phyloP scores from a whole-genome alignment of 2,113 vertebrate genomes.

The Cyanoramphus novaezelandiae region DNA sequence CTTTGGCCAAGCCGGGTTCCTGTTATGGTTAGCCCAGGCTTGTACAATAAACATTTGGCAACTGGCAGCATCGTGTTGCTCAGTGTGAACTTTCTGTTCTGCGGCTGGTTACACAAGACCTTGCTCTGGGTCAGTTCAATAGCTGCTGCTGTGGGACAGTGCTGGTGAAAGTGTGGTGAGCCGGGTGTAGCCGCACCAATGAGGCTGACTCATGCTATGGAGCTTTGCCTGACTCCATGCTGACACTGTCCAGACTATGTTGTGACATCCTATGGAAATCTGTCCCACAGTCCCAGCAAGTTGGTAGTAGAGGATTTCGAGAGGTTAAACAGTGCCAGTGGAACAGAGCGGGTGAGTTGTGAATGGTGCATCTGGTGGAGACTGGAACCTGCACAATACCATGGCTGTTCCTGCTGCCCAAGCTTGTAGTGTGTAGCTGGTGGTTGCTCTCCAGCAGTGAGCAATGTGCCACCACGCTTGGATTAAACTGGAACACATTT shows the following conservation, averaged over 20 bases:
- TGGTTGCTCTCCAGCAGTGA: background rate
- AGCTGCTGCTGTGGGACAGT: background rate
- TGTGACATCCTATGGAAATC: background rate
- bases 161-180: background rate
- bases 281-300: background rate
- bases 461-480: background rate
- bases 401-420: background rate
- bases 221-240: background rate
- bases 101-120: constrained; percentile 6
- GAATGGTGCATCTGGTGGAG: background rate
- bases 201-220: background rate
- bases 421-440: background rate
- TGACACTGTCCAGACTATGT: background rate
- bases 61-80: background rate
- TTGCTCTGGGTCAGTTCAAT: background rate
- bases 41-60: constrained; percentile 37
- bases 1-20: background rate
- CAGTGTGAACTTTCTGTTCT: background rate
- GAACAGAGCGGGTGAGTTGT: background rate
- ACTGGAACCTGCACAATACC: background rate
- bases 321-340: background rate
- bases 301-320: background rate
- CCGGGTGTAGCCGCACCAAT: background rate
- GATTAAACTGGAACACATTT: background rate
- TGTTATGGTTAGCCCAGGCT: constrained; percentile 31